Conservation (phyloP, 2,888 invertebrate genomes). For the Apamea epomidion region DNA sequence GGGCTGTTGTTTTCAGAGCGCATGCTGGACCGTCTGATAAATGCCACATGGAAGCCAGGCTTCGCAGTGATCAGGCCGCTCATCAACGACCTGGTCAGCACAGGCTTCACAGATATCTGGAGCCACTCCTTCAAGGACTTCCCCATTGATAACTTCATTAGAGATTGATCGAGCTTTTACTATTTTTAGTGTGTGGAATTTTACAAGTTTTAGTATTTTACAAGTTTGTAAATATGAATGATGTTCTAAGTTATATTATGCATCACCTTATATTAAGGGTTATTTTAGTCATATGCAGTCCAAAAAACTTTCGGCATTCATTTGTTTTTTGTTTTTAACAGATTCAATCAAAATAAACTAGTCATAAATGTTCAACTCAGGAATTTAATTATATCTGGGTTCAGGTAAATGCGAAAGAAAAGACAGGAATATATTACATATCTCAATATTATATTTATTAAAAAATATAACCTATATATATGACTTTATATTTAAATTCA, state of each 20-base stretch:
- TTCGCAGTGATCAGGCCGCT: conserved; percentile 94
- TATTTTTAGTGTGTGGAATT: conserved; percentile 25
- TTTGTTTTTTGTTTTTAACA: conserved; percentile 5
- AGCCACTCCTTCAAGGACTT: conserved; percentile 94
- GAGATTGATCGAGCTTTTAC: conserved; percentile 69
- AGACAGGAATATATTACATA: conserved; percentile 86
- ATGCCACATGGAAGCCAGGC: conserved; percentile 95
- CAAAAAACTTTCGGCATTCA: conserved; percentile 3
- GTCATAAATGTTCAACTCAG: conserved; percentile 58
- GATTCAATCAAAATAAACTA: conserved; percentile 64
- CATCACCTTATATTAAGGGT: conserved; percentile 64
- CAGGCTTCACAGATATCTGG: conserved; percentile 95
- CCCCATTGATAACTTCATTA: conserved; percentile 92
- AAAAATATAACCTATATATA: conserved; percentile 91
- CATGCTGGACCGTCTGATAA: conserved; percentile 94
- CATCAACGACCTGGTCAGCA: conserved; percentile 95
- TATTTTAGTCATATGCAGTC: conserved; percentile 17
- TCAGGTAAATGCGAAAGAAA: conserved; percentile 64
- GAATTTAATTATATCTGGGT: conserved; percentile 1
- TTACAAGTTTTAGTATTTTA: too few species aligned
- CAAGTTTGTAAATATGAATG: conserved; percentile 60
- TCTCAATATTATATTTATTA: conserved; percentile 91
- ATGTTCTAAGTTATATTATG: conserved; percentile 24
- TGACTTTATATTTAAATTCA: conserved; percentile 90
- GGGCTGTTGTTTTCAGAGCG: conserved; percentile 86